Evolutionary conservation across 2,797 vertebrate genomes (phyloP).

Genomic region (Ptychobarbus kaznakovi): DNA sequence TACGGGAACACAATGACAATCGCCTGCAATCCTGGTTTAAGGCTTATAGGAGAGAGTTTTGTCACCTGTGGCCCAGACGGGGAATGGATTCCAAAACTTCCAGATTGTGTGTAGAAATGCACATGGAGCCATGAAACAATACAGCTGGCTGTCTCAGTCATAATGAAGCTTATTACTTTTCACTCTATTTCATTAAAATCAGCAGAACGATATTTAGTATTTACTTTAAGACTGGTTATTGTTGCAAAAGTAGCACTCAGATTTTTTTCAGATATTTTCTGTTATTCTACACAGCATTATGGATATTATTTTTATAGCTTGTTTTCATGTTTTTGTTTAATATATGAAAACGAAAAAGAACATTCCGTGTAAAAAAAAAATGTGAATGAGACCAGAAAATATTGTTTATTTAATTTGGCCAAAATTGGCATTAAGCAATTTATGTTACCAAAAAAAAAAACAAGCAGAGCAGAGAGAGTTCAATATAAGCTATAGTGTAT

Average conservation of each 20-base stretch:
- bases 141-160: neutral
- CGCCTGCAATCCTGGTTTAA: constrained; percentile 50
- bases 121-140: neutral
- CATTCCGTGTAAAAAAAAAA: neutral
- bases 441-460: no score
- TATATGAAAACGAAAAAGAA: neutral
- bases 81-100: constrained; percentile 67
- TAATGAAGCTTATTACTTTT: neutral
- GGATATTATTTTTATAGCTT: neutral
- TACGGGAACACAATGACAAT: constrained; percentile 52
- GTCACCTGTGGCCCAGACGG: constrained; percentile 62
- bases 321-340: neutral
- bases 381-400: neutral
- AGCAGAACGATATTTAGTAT: neutral
- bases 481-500: neutral
- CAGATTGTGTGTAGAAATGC: constrained; percentile 60
- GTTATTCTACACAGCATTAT: neutral
- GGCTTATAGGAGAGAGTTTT: neutral
- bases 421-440: neutral
- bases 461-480: neutral
- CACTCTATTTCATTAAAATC: neutral
- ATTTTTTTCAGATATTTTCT: neutral
- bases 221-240: neutral
- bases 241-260: neutral
- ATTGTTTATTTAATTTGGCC: neutral